These are phyloP conservation scores for Antedon bifida DNA, from an alignment of 35 echinoderm and acorn worm genomes.

Conservation along the genomic window DNA sequence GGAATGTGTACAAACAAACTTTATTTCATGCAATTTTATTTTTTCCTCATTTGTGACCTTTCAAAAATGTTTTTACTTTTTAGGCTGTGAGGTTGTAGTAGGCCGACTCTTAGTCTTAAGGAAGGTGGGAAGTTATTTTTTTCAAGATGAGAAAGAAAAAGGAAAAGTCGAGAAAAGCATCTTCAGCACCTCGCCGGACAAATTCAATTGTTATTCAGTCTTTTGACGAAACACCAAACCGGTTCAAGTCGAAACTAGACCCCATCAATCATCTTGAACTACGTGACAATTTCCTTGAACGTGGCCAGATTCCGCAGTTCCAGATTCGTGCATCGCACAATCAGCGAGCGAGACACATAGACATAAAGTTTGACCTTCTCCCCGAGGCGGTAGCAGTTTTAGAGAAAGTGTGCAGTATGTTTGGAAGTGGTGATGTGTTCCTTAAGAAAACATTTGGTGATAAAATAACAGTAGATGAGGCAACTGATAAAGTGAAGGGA, in stretches of 20 bases:
- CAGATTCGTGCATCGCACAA: conserved; percentile 34
- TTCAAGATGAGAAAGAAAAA: neutral
- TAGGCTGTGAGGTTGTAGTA: too few species aligned
- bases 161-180: neutral
- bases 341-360: conserved; percentile 17
- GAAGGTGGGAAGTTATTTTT: too few species aligned
- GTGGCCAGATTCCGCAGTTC: conserved; percentile 50
- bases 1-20: too few species aligned
- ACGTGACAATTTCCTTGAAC: conserved; percentile 46
- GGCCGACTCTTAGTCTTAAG: too few species aligned
- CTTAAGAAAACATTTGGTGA: conserved; percentile 41
- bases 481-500: conserved; percentile 21
- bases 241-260: conserved; percentile 55
- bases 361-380: conserved; percentile 55
- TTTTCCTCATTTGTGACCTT: too few species aligned
- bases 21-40: too few species aligned
- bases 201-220: conserved; percentile 21
- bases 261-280: conserved; percentile 78
- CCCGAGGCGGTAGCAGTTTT: conserved; percentile 47
- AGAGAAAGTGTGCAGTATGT: conserved; percentile 55
- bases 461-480: conserved; percentile 40
- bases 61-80: too few species aligned
- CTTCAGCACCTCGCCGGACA: neutral
- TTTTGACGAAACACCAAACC: conserved; percentile 60
- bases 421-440: conserved; percentile 47